Percentiles rank a stretch among this genome's conserved stretches.
Evolutionary conservation across 1,140 invertebrate genomes (phyloP).

Genomic region (Neodiprion lecontei): DNA sequence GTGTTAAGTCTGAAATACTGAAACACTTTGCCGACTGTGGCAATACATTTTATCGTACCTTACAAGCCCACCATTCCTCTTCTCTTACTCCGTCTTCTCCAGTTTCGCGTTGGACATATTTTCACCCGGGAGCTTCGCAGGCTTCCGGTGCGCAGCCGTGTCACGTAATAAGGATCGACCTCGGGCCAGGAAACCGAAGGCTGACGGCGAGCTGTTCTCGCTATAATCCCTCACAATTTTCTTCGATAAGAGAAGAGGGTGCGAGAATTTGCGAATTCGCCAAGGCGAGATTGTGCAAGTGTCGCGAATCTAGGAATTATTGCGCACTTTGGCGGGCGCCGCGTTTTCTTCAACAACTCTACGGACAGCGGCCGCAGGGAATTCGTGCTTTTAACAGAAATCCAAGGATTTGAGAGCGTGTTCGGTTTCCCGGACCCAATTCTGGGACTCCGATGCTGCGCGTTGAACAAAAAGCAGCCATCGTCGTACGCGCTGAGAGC

Average conservation of each 20-base stretch:
- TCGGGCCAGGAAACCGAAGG: no score
- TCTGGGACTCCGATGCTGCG: conserved; percentile 14
- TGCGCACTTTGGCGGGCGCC: neutral
- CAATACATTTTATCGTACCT: conserved; percentile 1
- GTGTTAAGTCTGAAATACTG: conserved; percentile 20
- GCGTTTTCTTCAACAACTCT: conserved; percentile 4
- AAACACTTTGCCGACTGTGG: conserved; percentile 20
- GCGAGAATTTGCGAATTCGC: neutral
- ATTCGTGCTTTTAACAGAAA: conserved; percentile 19
- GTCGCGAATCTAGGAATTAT: conserved; percentile 1
- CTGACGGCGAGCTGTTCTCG: neutral
- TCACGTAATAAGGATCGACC: no score
- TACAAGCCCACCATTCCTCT: conserved; percentile 9
- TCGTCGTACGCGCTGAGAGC: conserved; percentile 8
- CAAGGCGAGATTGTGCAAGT: neutral
- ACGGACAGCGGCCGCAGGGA: neutral
- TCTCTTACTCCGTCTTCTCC: neutral
- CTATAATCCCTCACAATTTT: neutral
- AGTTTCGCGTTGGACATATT: conserved; percentile 12
- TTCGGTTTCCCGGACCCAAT: conserved; percentile 6
- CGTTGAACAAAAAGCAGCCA: neutral
- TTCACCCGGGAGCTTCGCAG: conserved; percentile 8
- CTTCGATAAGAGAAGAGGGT: no score
- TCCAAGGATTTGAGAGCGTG: conserved; percentile 23
- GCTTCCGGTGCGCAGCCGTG: no score